These are phyloP conservation scores for Lucilia cuprina DNA, from an alignment of 1,140 invertebrate species.

Conservation along the genomic window DNA sequence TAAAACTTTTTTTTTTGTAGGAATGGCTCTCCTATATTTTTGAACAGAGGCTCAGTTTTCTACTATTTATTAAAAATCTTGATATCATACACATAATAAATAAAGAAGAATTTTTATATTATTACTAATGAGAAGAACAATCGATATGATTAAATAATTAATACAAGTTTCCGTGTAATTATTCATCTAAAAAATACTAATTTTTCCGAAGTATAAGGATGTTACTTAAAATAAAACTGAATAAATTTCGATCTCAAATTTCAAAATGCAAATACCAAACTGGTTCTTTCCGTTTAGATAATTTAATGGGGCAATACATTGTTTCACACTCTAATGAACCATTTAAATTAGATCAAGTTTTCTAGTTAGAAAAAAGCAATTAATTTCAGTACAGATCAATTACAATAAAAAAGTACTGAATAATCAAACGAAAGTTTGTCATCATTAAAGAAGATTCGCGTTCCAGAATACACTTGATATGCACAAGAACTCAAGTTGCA, in stretches of 20 bases:
- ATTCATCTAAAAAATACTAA: too few relatives aligned
- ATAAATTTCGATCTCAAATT: background rate
- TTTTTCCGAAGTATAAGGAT: too few relatives aligned
- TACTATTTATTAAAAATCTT: too few relatives aligned
- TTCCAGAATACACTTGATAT: background rate
- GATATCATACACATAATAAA: too few relatives aligned
- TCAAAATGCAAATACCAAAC: background rate
- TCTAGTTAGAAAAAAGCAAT: background rate
- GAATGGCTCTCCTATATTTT: too few relatives aligned
- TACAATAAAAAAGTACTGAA: constrained; percentile 21
- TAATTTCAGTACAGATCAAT: constrained; percentile 22
- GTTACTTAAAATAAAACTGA: background rate
- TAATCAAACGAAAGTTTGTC: constrained; percentile 34
- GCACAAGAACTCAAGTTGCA: background rate
- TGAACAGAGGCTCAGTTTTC: too few relatives aligned
- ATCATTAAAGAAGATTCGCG: constrained; percentile 10
- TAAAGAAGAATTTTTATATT: too few relatives aligned
- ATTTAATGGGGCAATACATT: background rate
- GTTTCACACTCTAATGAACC: background rate
- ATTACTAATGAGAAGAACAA: too few relatives aligned
- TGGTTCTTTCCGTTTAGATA: background rate
- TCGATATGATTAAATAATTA: too few relatives aligned
- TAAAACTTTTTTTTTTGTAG: too few relatives aligned
- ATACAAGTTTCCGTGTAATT: too few relatives aligned
- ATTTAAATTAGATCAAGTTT: background rate